These are phyloP conservation scores for Cantharis nigra DNA, from an alignment of 2,888 invertebrate genomes.

Conservation along the genomic window DNA sequence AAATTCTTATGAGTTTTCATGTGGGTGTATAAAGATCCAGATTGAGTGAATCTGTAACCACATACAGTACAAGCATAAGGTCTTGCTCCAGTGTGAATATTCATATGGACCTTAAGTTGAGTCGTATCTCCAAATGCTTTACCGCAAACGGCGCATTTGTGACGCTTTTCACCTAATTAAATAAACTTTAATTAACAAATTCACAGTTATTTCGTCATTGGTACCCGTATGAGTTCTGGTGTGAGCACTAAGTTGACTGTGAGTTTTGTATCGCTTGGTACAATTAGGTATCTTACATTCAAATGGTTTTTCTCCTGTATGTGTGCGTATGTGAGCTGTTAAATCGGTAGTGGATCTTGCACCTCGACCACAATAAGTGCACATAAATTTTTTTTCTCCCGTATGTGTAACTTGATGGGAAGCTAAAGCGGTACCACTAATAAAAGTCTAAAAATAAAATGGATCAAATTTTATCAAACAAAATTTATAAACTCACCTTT, in stretches of 20 bases:
- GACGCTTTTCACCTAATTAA: constrained; percentile 41
- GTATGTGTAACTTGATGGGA: constrained; percentile 43
- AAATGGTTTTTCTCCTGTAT: constrained; percentile 43
- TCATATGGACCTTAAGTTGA: constrained; percentile 40
- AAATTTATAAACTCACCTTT: constrained; percentile 32
- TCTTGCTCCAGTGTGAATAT: constrained; percentile 40
- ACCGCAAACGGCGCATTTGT: constrained; percentile 38
- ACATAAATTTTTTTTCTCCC: constrained; percentile 40
- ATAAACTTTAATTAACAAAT: neutral
- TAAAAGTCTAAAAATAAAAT: constrained; percentile 35
- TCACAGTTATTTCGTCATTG: neutral
- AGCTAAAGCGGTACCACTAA: constrained; percentile 39
- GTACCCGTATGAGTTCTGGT: constrained; percentile 42
- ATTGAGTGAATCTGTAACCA: constrained; percentile 39
- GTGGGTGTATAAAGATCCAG: constrained; percentile 40
- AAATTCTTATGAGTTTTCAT: constrained; percentile 37
- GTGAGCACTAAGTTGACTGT: constrained; percentile 41
- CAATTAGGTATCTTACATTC: constrained; percentile 41
- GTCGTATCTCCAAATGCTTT: constrained; percentile 41
- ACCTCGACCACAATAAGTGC: constrained; percentile 40
- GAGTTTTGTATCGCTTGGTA: constrained; percentile 41
- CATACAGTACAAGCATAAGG: constrained; percentile 40
- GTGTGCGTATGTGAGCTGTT: constrained; percentile 40
- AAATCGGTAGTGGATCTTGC: constrained; percentile 40
- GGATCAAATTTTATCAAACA: neutral